Conservation (phyloP, 2,797 vertebrate species). For the Rhynchonycteris naso region DNA sequence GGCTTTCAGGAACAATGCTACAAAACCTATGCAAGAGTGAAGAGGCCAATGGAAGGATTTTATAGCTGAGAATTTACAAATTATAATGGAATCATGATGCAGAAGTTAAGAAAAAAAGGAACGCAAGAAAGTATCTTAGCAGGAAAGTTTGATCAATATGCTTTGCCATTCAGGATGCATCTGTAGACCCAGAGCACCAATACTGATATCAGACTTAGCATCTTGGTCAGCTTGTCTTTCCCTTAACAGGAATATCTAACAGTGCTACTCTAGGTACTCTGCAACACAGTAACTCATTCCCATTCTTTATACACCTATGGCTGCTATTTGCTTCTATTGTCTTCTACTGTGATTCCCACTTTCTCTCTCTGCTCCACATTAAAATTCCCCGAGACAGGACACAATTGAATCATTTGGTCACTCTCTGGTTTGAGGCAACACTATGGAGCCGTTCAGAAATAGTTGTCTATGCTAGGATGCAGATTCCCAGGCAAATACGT, state of each 20-base stretch:
- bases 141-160: not conserved
- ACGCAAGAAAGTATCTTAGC: not conserved
- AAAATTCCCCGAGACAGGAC: not conserved
- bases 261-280: not conserved
- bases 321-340: not conserved
- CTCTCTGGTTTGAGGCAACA: not conserved
- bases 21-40: not conserved
- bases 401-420: not conserved
- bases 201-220: not conserved
- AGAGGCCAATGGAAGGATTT: not conserved
- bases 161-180: not conserved
- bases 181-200: not conserved
- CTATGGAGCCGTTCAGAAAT: not conserved
- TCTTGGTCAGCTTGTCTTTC: not conserved
- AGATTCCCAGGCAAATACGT: not conserved
- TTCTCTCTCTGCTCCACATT: not conserved
- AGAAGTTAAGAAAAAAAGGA: not conserved
- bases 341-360: not conserved
- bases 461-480: not conserved
- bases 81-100: not conserved
- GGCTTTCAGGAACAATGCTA: not conserved
- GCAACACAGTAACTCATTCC: not conserved
- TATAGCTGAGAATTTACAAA: not conserved
- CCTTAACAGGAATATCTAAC: not conserved
- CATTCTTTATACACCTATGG: not conserved